Base-by-base conservation (phyloP, 30 jellyfish, hydroid and myxozoan genomes). In the Hydra vulgaris region DNA sequence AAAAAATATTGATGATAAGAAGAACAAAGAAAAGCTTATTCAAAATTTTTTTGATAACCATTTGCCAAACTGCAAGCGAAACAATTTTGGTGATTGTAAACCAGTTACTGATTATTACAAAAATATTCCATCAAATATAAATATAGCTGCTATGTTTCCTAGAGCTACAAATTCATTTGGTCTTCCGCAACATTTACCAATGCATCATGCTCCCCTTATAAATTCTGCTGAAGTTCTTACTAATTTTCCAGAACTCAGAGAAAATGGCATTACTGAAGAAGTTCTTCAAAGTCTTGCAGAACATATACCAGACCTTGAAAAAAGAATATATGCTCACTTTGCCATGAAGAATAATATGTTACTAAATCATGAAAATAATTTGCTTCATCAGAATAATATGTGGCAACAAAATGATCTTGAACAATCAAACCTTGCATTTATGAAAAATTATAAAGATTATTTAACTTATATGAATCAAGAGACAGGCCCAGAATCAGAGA, bases 371-470 rank as follows among this genome's bases (percentile, higher is more conserved):
- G 81, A 80, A 21, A 84, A 84, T 77, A 76, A 88, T 25, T 71
- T 83, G 27, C 94, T 81, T 22, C 95, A 86, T 40, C 61, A 40
- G 61, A 40, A 40, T 40, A 12, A 40, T 40, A 40, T 40, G 61
- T 40, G 61, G 61, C 61, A 74, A 66, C 71, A 74, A 24, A 78
- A 78, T 66, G 96, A 89, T 19, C 88, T 89, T 17, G 96, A 95
- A 3, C 84, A 83, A n/a, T 83, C 95, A 20, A 89, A 83, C 70
- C 74, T 89, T 19, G 96, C 89, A 23, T 89, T 89, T 61, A 89
- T 89, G 96, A 89, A 89, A 71, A 89, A 89, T 26, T 89, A 84
- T 69, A 77, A 89, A 23, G 96, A 89, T n/a, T 84, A 84, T 52
- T 27, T 84, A 26, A 78, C 27, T 1, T 78, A 78, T 61, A 61